phyloP scores from a whole-genome alignment of 2,113 vertebrate species.

The Alouatta palliata region DNA sequence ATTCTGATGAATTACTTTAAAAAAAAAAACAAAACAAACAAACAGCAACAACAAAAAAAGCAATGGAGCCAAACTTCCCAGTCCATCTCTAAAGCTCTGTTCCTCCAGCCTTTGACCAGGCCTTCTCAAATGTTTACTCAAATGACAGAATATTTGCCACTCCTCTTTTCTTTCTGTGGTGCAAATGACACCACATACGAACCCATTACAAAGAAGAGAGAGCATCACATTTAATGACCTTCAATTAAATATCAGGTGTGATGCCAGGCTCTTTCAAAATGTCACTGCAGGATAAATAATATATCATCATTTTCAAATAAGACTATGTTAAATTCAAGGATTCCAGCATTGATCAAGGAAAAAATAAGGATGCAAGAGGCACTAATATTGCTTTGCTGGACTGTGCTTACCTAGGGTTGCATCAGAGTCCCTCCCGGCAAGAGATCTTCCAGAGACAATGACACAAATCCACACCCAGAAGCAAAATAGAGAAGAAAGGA shows the following conservation, averaged over 20 bases:
- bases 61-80: not conserved
- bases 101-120: no score
- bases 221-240: not conserved
- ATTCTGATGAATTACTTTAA: not conserved
- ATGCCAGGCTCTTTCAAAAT: not conserved
- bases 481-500: not conserved
- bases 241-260: not conserved
- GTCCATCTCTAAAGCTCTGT: not conserved
- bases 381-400: no score
- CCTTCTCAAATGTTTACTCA: not conserved
- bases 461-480: not conserved
- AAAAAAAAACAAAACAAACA: not conserved
- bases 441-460: not conserved
- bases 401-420: not conserved
- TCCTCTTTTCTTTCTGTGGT: not conserved
- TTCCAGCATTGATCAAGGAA: not conserved
- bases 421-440: not conserved
- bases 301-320: not conserved
- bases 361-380: not conserved
- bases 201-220: not conserved
- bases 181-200: fast-evolving
- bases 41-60: no score
- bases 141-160: not conserved
- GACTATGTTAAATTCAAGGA: not conserved
- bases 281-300: not conserved